Percentiles rank a stretch among this genome's conserved stretches.
These are phyloP conservation scores for Dynastes grantii DNA, from an alignment of 2,888 invertebrate genomes.

Conservation along the genomic window DNA sequence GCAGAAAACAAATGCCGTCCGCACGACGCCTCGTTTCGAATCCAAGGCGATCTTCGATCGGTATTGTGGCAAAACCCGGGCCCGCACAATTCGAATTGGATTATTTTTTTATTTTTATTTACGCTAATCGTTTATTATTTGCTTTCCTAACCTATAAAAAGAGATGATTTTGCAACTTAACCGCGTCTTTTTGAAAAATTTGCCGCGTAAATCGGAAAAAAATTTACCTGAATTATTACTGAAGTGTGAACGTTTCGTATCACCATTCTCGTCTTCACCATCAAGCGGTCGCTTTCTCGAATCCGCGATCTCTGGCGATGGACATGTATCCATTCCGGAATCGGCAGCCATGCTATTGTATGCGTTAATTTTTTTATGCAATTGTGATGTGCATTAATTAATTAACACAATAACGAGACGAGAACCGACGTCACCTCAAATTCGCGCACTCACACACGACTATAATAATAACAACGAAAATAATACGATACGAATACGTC, in stretches of 20 bases:
- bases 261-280: constrained; percentile 89
- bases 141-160: too few species aligned
- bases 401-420: neutral
- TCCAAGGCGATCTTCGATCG: neutral
- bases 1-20: constrained; percentile 1
- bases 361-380: constrained; percentile 26
- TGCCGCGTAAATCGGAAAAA: neutral
- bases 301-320: constrained; percentile 92
- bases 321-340: constrained; percentile 95
- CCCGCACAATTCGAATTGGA: too few species aligned
- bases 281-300: constrained; percentile 93
- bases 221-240: constrained; percentile 83
- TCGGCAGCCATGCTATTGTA: constrained; percentile 87
- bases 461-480: neutral
- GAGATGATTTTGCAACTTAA: neutral
- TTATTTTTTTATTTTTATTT: too few species aligned
- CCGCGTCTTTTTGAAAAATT: neutral
- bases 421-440: neutral
- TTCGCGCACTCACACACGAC: constrained; percentile 55
- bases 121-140: too few species aligned
- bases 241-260: constrained; percentile 92
- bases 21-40: constrained; percentile 3
- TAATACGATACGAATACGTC: constrained; percentile 24
- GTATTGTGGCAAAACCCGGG: neutral
- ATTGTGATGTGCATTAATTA: constrained; percentile 58